Evolutionary conservation across 2,797 vertebrate species (phyloP), one percentile per base, ranked within the genome.

Genomic region (Euthynnus affinis): DNA sequence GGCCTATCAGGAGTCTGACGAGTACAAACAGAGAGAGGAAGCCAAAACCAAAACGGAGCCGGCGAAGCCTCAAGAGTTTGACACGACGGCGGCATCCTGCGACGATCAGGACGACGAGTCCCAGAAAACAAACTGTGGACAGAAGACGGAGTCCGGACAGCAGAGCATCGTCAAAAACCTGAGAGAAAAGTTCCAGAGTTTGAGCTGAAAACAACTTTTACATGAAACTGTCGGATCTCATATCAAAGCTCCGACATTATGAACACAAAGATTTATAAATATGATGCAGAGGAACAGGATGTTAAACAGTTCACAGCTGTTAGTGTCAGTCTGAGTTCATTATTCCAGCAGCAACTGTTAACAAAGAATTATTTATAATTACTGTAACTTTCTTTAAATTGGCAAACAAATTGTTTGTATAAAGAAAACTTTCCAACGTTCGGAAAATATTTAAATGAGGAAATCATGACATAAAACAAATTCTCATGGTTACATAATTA

Each of bases 1-100:
- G 23, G 94, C 92, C 65, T 96, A 95, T 74, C 96, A 96, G 89
- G 96, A 96, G 0, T 94, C 94, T 0, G 95, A 96, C 0, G 96
- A 96, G 10, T 95, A 94, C 56, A 82, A 65, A 63, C 90, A 80
- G 25, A 87, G 65, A 40, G 93, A 95, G 71, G 94, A 92, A 0
- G 72, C 3, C 0, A 90, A 44, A 52, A 4, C 65, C 34, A 81
- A 78, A 76, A 44, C 78, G 0, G 84, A 88, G 46, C 32, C 52
- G 0, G 56, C 14, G 8, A 81, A 32, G 44, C 68, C 52, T n/a
- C 73, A 60, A 67, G 87, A 87, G 40, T 25, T 6, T 0, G 74
- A 85, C 29, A 74, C 49, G 32, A 6, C 13, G 0, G 3, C 59
- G 7, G 20, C 20, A 0, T 20, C 65, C 4, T 9, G 49, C 0